phyloP scores from a whole-genome alignment of 2,888 invertebrate species.

The Stegana nigrithorax region DNA sequence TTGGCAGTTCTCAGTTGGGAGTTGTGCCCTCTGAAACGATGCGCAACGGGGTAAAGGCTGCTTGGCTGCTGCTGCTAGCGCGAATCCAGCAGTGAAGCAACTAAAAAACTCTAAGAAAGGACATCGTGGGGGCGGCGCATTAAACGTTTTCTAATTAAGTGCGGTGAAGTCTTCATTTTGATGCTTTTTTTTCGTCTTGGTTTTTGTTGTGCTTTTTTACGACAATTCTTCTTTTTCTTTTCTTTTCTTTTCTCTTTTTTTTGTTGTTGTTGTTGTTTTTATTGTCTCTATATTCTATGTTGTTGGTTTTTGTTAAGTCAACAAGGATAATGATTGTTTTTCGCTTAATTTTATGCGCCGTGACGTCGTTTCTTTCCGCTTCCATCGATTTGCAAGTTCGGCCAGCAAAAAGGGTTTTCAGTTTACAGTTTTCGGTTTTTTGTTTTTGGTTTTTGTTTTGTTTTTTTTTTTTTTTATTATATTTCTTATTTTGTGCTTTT shows the following conservation, averaged over 20 bases:
- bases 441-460: background rate
- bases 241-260: background rate
- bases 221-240: background rate
- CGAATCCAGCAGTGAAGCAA: constrained; percentile 23
- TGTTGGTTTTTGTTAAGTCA: constrained; percentile 36
- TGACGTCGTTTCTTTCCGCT: constrained; percentile 24
- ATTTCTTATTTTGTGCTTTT: background rate
- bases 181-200: background rate
- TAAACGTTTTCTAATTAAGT: constrained; percentile 59
- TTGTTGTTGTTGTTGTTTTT: no score
- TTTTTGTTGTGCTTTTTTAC: background rate
- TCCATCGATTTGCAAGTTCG: constrained; percentile 29
- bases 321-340: constrained; percentile 54
- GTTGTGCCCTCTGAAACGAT: no score
- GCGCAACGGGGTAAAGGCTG: no score
- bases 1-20: no score
- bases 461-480: background rate
- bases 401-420: constrained; percentile 10
- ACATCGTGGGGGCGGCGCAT: constrained; percentile 35
- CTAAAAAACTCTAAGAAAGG: no score
- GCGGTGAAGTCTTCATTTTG: constrained; percentile 27
- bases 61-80: no score
- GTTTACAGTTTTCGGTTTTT: background rate
- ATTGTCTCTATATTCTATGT: no score
- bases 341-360: constrained; percentile 40